Evolutionary conservation across 2,888 invertebrate genomes (phyloP).

Genomic region (Lycocerus yunnanus): DNA sequence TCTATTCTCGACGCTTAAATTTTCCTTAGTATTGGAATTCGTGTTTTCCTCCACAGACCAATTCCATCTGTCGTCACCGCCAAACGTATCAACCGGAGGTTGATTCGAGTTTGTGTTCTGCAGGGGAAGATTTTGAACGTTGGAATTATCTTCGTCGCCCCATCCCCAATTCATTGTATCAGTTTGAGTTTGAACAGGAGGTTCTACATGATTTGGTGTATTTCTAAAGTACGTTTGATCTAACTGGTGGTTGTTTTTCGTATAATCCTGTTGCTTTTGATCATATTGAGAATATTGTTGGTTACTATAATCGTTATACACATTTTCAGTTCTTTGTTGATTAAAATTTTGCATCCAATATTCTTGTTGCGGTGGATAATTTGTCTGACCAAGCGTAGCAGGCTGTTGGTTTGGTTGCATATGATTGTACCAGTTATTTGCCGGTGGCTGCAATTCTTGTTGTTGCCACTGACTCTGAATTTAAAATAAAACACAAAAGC

Average conservation of each 20-base stretch:
- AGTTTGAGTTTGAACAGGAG: slow-evolving; percentile 44
- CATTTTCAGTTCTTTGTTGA: slow-evolving; percentile 20
- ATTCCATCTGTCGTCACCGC: slow-evolving; percentile 64
- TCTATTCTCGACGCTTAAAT: slow-evolving; percentile 46
- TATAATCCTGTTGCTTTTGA: slow-evolving; percentile 44
- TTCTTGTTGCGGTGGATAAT: slow-evolving; percentile 37
- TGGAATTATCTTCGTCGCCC: slow-evolving; percentile 60
- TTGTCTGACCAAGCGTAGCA: slow-evolving; percentile 37
- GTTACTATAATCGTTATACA: background rate
- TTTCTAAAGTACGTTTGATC: slow-evolving; percentile 16
- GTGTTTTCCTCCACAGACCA: slow-evolving; percentile 62
- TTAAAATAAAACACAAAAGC: slow-evolving; percentile 3
- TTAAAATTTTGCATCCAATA: slow-evolving; percentile 39
- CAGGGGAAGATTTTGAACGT: slow-evolving; percentile 41
- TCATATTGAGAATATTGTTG: slow-evolving; percentile 35
- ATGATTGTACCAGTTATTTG: slow-evolving; percentile 57
- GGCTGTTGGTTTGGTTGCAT: slow-evolving; percentile 31
- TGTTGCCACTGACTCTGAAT: slow-evolving; percentile 52
- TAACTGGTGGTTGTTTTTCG: slow-evolving; percentile 37
- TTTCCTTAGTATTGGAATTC: slow-evolving; percentile 24
- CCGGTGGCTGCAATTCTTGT: slow-evolving; percentile 54
- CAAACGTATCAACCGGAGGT: slow-evolving; percentile 58
- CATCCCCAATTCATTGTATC: slow-evolving; percentile 65
- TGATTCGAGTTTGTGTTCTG: slow-evolving; percentile 37
- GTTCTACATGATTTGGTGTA: slow-evolving; percentile 42